Base-by-base conservation (phyloP, 2,113 vertebrate genomes). In the Elgaria multicarinata region DNA sequence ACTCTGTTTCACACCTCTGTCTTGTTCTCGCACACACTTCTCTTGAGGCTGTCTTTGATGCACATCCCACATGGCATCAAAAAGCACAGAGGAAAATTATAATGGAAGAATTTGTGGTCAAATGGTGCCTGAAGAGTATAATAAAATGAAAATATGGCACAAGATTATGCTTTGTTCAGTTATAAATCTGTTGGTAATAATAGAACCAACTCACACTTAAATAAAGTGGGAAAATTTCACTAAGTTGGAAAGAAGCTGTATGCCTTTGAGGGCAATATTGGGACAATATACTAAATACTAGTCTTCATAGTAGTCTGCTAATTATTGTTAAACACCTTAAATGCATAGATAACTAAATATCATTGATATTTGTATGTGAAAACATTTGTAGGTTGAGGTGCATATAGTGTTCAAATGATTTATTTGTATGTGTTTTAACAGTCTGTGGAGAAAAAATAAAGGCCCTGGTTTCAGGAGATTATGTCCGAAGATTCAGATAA, bases 401-500 rank as follows among this genome's bases (percentile, higher is more conserved):
- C 20, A 64, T 42, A 9, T 33, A 50, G 22, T 50, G n/a, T 50
- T 53, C 62, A 89, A 31, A 85, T 67, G 28, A 39, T 84, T 67
- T 24, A 50, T 89, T 78, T 78, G 33, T 64, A 28, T 86, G 24
- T 95, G 42, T 95, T 88, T n/a, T 95, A 90, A 77, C 87, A 95
- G 91, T 77, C 76, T 84, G 36, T 67, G 89, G 58, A 85, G 86
- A 71, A 89, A 79, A 83, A 89, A 75, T 89, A 86, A 42, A n/a
- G 89, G 77, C 33, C 85, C 82, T 88, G 36, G 79, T 79, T 78
- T 74, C 75, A 77, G 67, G 58, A 90, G 92, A 90, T 94, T 84
- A 96, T 96, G 96, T 96, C 95, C 71, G 92, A 96, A 91, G 94
- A 93, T 46, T 94, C 94, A 81, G 93, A 94, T 58, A 95, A 94